Evolutionary conservation across 2,797 vertebrate genomes (phyloP), one percentile per base, ranked within the genome.

Genomic region (Acipenser transmontanus): DNA sequence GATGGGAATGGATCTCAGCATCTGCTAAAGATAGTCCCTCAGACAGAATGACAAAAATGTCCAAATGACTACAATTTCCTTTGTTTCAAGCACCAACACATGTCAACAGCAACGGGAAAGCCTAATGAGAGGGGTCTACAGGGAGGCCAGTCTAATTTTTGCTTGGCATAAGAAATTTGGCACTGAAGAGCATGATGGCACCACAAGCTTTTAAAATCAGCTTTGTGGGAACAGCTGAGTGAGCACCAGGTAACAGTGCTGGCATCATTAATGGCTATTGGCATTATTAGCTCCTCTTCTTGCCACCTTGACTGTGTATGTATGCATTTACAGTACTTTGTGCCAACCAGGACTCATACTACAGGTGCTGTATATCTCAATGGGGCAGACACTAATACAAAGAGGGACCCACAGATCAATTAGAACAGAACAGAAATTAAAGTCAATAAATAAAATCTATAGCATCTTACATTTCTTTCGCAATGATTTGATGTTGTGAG

Each of bases 1-100:
- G 91, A 93, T 77, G 85, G 83, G 86, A 89, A 92, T 90, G 91
- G 89, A 93, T 93, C 86, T 88, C 87, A 93, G 92, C 90, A 91
- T 88, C 87, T 85, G 92, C 91, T 93, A 91, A 94, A 93, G 93
- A 95, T 91, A 93, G 91, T 80, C 87, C 86, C 87, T 73, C 68
- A 77, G 72, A 67, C 75, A 75, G 80, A 80, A 80, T 74, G 76
- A 77, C 61, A 66, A 61, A 74, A 69, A 78, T 81, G 82, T 92
- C 89, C 81, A 84, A 85, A 81, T 80, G 80, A 89, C 87, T 89
- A 86, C 88, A 85, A 85, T 83, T 91, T 89, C 86, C 87, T 89
- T 89, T 89, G 91, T 92, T 89, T 91, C 86, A 84, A 82, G 89
- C 91, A 89, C 90, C 89, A 88, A 85, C 80, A 68, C 84, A 84